Evolutionary conservation across 2,113 vertebrate species (phyloP).

Genomic region (Nipponia nippon): DNA sequence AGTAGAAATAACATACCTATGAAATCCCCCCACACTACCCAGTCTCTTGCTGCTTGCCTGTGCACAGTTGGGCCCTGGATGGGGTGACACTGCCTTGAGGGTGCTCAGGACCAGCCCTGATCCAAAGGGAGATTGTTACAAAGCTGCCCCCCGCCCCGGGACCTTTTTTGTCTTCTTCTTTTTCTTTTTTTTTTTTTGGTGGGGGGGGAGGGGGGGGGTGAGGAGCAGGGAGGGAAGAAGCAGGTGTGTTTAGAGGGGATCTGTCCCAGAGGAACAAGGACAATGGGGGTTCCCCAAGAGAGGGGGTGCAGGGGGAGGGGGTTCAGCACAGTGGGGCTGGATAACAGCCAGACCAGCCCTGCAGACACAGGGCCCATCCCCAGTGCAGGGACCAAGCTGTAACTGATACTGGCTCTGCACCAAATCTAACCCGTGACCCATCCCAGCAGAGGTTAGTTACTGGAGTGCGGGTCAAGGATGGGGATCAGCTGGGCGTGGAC

Average conservation of each 20-base stretch:
- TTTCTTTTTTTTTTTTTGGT: not conserved
- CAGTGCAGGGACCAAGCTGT: not conserved
- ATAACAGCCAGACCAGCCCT: not conserved
- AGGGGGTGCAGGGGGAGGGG: not conserved
- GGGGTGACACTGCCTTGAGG: not conserved
- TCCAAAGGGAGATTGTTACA: not conserved
- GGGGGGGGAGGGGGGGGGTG: too few relatives aligned
- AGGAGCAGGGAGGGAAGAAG: not conserved
- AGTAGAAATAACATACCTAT: not conserved
- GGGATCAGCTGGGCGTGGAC: not conserved
- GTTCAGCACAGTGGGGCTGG: not conserved
- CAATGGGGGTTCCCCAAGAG: not conserved
- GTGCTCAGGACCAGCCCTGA: not conserved
- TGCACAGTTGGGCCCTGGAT: not conserved
- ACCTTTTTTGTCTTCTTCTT: not conserved
- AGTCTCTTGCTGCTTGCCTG: not conserved
- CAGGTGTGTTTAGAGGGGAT: not conserved
- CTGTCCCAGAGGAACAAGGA: not conserved
- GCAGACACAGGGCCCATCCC: not conserved
- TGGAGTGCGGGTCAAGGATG: not conserved
- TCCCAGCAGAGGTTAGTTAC: not conserved
- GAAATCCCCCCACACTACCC: not conserved
- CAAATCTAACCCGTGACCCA: not conserved
- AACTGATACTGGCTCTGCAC: not conserved
- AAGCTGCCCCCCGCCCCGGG: not conserved